A percentile compares a stretch with the other conserved stretches of the same genome.
Conservation (phyloP, 2,888 invertebrate species). For the Leucophenga maculata region DNA sequence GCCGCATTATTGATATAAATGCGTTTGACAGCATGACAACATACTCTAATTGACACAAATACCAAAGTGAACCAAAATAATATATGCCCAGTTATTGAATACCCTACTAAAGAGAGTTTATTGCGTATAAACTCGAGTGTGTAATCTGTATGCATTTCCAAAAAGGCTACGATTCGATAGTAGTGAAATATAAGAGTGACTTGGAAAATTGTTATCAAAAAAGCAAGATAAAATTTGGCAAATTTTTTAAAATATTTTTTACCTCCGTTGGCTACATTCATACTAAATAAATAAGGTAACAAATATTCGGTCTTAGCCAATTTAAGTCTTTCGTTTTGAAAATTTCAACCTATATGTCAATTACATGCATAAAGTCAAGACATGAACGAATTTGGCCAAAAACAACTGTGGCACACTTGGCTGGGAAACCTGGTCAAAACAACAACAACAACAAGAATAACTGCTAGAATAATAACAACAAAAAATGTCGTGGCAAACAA, state of each 20-base stretch:
- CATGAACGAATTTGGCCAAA: slow-evolving; percentile 44
- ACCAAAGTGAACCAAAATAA: slow-evolving; percentile 42
- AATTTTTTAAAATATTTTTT: too few species aligned
- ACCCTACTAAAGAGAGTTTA: too few species aligned
- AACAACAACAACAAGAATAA: slow-evolving; percentile 2
- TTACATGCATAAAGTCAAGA: slow-evolving; percentile 45
- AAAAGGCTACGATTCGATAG: too few species aligned
- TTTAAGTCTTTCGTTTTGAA: too few species aligned
- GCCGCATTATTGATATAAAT: slow-evolving; percentile 6
- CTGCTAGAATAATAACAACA: neutral
- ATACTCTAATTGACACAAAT: slow-evolving; percentile 61
- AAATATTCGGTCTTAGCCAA: slow-evolving; percentile 23
- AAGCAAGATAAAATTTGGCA: too few species aligned
- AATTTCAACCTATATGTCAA: slow-evolving; percentile 32
- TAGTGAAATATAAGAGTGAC: neutral
- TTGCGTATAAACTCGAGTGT: too few species aligned
- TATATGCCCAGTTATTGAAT: neutral
- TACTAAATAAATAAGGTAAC: slow-evolving; percentile 36
- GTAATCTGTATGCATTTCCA: too few species aligned
- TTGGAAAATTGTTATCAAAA: too few species aligned
- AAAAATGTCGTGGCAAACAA: neutral
- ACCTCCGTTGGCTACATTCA: too few species aligned
- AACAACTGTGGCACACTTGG: neutral
- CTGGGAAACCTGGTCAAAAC: neutral
- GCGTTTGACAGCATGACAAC: slow-evolving; percentile 32